These are phyloP conservation scores for Aspidiotus destructor DNA, from an alignment of 2,888 invertebrate species.

Conservation along the genomic window DNA sequence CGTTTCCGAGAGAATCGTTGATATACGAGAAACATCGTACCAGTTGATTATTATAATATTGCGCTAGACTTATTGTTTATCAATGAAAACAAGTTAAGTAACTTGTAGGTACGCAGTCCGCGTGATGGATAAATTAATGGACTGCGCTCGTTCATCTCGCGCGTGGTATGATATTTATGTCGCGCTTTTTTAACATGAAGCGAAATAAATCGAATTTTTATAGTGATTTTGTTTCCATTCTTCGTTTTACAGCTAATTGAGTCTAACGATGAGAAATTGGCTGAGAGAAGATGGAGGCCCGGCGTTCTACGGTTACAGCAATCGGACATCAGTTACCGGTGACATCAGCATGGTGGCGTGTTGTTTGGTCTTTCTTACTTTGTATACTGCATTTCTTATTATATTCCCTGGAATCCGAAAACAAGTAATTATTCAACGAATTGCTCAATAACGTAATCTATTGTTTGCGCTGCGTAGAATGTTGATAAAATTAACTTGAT, in stretches of 20 bases:
- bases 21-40: too few relatives aligned
- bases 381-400: constrained; percentile 88
- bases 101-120: too few relatives aligned
- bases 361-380: constrained; percentile 75
- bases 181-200: too few relatives aligned
- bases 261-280: constrained; percentile 47
- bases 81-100: too few relatives aligned
- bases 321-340: constrained; percentile 89
- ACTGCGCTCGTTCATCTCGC: too few relatives aligned
- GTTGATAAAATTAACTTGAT: too few relatives aligned
- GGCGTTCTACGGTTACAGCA: constrained; percentile 87
- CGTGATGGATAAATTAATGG: too few relatives aligned
- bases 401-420: constrained; percentile 92
- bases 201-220: too few relatives aligned
- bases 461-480: not conserved
- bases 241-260: not conserved
- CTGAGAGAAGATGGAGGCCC: constrained; percentile 94
- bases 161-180: too few relatives aligned
- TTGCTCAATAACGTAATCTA: not conserved
- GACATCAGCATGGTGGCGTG: constrained; percentile 82
- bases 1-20: too few relatives aligned
- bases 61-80: too few relatives aligned
- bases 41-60: too few relatives aligned
- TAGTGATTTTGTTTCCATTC: constrained; percentile 8
- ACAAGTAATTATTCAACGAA: constrained; percentile 49